These are phyloP conservation scores for Latrodectus elegans DNA, from an alignment of 2,888 invertebrate species.

Conservation along the genomic window DNA sequence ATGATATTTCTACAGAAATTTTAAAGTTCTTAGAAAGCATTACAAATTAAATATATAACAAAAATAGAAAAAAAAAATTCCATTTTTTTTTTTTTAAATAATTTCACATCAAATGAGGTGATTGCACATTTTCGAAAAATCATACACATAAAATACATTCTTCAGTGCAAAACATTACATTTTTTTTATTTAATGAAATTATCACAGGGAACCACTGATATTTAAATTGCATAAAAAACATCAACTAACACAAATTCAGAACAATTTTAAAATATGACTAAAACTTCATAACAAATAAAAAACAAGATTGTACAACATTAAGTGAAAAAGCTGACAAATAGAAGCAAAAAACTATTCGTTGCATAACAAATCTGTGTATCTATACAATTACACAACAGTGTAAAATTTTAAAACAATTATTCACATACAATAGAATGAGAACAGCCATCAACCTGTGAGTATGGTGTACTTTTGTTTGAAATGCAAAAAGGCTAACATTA, in stretches of 20 bases:
- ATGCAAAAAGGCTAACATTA: conserved; percentile 14
- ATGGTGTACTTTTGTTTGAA: conserved; percentile 52
- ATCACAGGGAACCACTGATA: conserved; percentile 45
- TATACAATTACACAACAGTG: conserved; percentile 50
- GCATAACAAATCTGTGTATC: conserved; percentile 20
- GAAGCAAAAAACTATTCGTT: conserved; percentile 30
- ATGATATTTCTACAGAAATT: too few species aligned
- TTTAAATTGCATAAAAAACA: conserved; percentile 24
- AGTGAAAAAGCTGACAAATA: conserved; percentile 28
- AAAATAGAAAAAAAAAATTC: too few species aligned
- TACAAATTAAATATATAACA: too few species aligned
- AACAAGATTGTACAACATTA: conserved; percentile 35
- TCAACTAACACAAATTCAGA: conserved; percentile 41
- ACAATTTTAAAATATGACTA: conserved; percentile 25
- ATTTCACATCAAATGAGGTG: neutral
- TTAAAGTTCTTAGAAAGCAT: too few species aligned
- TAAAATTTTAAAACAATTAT: conserved; percentile 39
- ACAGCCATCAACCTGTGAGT: neutral
- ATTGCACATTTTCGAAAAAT: neutral
- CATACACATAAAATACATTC: neutral
- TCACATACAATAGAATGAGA: neutral
- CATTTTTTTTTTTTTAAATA: neutral
- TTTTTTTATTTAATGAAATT: neutral
- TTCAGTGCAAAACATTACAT: neutral
- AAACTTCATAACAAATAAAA: conserved; percentile 48